phyloP scores from a whole-genome alignment of 2,888 invertebrate genomes.

The Philopedon plagiatum region DNA sequence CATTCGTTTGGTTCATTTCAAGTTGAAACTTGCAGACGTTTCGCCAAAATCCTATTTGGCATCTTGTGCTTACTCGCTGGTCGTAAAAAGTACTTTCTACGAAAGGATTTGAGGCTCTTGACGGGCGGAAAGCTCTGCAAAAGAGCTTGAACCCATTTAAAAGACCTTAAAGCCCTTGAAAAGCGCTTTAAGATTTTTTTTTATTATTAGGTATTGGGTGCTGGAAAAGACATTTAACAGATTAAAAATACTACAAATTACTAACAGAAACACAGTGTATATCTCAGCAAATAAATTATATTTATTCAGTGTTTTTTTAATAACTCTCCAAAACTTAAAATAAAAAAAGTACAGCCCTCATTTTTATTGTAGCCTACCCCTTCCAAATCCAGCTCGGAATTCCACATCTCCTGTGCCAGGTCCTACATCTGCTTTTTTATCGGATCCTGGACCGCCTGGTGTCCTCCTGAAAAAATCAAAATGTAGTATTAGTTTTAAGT shows the following conservation, averaged over 20 bases:
- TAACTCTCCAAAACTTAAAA: slow-evolving; percentile 25
- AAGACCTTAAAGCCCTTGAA: no score
- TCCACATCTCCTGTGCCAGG: slow-evolving; percentile 94
- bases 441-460: slow-evolving; percentile 76
- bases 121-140: no score
- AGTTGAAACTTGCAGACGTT: no score
- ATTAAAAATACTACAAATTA: not conserved
- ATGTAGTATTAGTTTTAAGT: not conserved
- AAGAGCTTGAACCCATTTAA: no score
- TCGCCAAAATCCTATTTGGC: no score
- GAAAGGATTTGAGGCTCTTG: no score
- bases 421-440: slow-evolving; percentile 98
- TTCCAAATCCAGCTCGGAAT: slow-evolving; percentile 87
- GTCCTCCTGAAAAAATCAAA: slow-evolving; percentile 72
- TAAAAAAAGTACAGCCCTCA: slow-evolving; percentile 49
- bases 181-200: no score
- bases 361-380: slow-evolving; percentile 77
- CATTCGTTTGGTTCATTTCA: no score
- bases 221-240: no score
- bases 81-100: no score
- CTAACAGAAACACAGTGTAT: not conserved
- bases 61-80: no score
- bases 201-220: no score
- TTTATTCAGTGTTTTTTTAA: slow-evolving; percentile 13
- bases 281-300: slow-evolving; percentile 12